These are phyloP conservation scores for Entomyzon cyanotis DNA, from an alignment of 2,113 vertebrate species.

Conservation along the genomic window DNA sequence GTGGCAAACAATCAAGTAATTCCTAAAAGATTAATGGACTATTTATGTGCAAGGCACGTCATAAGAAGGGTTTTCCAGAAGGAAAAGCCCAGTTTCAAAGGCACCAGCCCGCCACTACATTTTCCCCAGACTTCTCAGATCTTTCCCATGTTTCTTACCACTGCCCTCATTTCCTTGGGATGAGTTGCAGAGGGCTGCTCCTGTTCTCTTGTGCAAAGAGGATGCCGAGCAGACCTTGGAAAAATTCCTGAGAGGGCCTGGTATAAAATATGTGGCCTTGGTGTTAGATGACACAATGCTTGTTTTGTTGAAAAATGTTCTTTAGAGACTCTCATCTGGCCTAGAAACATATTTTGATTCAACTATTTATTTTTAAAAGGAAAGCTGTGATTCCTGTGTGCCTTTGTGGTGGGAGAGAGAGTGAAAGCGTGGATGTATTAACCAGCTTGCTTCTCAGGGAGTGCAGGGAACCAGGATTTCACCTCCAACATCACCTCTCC, in stretches of 20 bases:
- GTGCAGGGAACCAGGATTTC: conserved; percentile 1
- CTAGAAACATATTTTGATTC: background rate
- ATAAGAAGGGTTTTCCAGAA: background rate
- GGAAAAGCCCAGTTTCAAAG: background rate
- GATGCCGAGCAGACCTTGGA: background rate
- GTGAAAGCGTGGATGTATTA: background rate
- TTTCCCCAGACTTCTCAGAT: background rate
- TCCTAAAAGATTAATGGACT: background rate
- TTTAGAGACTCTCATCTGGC: background rate
- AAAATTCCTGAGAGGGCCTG: background rate
- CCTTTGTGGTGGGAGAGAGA: background rate
- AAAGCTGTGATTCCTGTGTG: background rate
- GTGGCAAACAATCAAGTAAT: background rate
- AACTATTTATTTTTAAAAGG: background rate
- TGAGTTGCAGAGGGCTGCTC: background rate
- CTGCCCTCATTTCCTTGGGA: background rate
- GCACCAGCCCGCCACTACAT: background rate
- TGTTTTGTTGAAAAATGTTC: background rate
- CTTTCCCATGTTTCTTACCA: background rate
- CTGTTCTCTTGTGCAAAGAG: background rate
- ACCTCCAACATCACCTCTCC: background rate
- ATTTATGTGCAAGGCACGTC: background rate
- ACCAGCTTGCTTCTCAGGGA: background rate
- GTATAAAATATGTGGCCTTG: background rate
- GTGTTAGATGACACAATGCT: background rate